These are phyloP conservation scores for Cosmia pyralina DNA, from an alignment of 2,888 invertebrate genomes.

Conservation along the genomic window DNA sequence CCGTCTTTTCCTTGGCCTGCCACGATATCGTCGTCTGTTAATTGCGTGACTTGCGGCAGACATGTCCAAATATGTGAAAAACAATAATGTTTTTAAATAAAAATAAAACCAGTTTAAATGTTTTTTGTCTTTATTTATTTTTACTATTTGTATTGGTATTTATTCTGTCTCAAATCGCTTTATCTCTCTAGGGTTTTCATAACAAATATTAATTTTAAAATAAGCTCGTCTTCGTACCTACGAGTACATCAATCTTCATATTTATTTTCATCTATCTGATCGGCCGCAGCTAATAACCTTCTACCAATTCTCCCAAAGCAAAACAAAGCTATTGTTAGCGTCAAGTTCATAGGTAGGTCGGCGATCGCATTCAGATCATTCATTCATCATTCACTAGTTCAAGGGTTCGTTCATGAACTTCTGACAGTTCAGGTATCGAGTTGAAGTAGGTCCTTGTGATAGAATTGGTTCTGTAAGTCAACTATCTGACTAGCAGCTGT, in stretches of 20 bases:
- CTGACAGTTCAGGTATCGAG: conserved; percentile 22
- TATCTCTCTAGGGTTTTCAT: not conserved
- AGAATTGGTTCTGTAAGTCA: not conserved
- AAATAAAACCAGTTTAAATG: too few relatives aligned
- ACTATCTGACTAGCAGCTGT: not conserved
- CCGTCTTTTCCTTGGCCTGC: too few relatives aligned
- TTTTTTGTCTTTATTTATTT: too few relatives aligned
- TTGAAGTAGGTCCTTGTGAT: conserved; percentile 15
- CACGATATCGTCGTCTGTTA: too few relatives aligned
- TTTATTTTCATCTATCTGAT: conserved; percentile 11
- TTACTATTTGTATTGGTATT: not conserved
- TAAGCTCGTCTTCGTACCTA: not conserved
- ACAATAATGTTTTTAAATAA: too few relatives aligned
- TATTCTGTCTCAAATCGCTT: not conserved
- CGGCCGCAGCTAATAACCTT: not conserved
- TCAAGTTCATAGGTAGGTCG: conserved; percentile 17
- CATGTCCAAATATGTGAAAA: too few relatives aligned
- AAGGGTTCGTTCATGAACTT: conserved; percentile 47
- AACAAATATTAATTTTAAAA: not conserved
- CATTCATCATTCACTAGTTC: conserved; percentile 51
- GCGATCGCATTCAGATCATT: conserved; percentile 33
- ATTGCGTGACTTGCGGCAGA: too few relatives aligned
- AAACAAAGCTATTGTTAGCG: conserved; percentile 52
- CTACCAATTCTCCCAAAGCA: conserved; percentile 1
- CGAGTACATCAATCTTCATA: not conserved